A percentile compares a stretch with the other conserved stretches of the same genome.
Evolutionary conservation across 64 coral and sea anemone genomes (phyloP).

Genomic region (Stichodactyla mertensii): DNA sequence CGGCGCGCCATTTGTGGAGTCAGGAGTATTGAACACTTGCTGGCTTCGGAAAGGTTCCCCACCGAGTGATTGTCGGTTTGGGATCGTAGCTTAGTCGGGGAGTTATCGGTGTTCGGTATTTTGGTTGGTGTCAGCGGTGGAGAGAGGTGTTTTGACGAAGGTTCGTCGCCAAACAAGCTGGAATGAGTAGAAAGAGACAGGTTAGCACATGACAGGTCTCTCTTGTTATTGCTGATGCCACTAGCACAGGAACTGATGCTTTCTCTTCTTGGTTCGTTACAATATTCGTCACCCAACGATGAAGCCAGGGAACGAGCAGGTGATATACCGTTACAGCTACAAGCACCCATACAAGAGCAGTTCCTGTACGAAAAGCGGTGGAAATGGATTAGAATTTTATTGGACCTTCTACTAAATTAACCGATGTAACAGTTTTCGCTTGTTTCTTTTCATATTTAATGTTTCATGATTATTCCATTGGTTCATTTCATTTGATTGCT

Average conservation of each 20-base stretch:
- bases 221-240: neutral
- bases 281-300: constrained; percentile 28
- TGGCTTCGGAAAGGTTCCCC: constrained; percentile 10
- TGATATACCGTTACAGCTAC: neutral
- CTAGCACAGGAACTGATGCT: neutral
- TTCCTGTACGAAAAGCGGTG: neutral
- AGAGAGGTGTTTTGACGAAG: neutral
- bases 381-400: too few species aligned
- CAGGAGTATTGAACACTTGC: neutral
- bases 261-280: constrained; percentile 15
- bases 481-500: too few species aligned
- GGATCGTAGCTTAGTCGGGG: neutral
- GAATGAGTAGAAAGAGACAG: neutral
- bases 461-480: too few species aligned
- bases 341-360: constrained; percentile 19
- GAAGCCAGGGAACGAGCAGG: neutral
- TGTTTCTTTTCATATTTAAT: too few species aligned
- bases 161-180: neutral
- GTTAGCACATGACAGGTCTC: neutral
- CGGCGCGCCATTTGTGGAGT: neutral
- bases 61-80: constrained; percentile 1
- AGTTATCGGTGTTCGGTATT: neutral
- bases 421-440: too few species aligned
- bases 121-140: constrained; percentile 22
- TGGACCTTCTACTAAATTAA: too few species aligned